Evolutionary conservation across 2,113 vertebrate species (phyloP).

Genomic region (Hydrolagus affinis): DNA sequence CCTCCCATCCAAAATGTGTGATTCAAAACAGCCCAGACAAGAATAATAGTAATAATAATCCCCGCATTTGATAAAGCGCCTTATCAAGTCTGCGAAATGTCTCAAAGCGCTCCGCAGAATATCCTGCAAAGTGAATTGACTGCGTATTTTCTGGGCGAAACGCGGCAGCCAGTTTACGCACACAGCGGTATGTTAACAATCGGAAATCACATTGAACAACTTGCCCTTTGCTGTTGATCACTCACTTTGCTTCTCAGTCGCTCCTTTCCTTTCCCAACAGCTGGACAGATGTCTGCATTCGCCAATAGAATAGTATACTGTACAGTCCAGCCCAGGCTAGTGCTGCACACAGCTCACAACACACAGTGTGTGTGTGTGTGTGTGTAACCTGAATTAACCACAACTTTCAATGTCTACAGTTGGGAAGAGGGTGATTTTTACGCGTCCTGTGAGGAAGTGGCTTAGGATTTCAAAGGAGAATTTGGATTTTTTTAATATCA

Average conservation of each 20-base stretch:
- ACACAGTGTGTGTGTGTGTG: slow-evolving; percentile 47
- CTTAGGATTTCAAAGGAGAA: slow-evolving; percentile 39
- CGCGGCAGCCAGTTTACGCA: no score
- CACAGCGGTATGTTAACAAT: neutral
- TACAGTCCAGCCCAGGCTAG: slow-evolving; percentile 42
- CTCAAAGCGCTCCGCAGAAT: no score
- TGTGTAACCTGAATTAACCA: slow-evolving; percentile 53
- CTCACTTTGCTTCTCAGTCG: neutral
- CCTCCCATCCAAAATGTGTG: neutral
- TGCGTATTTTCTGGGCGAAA: no score
- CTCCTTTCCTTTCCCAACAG: neutral
- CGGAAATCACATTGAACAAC: neutral
- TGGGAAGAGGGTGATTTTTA: slow-evolving; percentile 48
- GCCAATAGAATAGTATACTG: slow-evolving; percentile 34
- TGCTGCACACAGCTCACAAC: slow-evolving; percentile 45
- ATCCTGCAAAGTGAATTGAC: no score
- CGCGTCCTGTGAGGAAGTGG: slow-evolving; percentile 41
- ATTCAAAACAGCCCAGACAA: neutral
- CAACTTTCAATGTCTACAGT: slow-evolving; percentile 46
- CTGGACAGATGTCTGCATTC: neutral
- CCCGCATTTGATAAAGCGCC: no score
- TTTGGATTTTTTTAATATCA: neutral
- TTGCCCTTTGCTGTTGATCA: neutral
- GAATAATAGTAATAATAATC: neutral
- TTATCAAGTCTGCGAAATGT: no score